phyloP scores from a whole-genome alignment of 2,113 vertebrate genomes.

The Melanocharis versteri region DNA sequence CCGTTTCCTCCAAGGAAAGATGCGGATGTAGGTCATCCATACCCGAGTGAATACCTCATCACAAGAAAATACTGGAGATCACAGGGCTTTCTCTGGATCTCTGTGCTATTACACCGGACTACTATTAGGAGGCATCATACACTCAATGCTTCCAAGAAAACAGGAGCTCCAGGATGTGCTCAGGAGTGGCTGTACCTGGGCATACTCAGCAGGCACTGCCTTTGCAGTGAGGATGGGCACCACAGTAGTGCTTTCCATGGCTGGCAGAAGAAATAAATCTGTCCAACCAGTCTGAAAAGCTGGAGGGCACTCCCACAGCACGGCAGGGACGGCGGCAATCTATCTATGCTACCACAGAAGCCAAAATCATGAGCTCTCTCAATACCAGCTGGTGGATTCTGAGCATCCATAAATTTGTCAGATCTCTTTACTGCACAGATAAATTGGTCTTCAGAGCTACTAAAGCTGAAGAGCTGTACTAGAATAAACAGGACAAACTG shows the following conservation, averaged over 20 bases:
- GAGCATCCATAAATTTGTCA: constrained; percentile 19
- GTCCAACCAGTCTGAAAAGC: background rate
- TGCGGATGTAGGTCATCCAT: background rate
- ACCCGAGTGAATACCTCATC: background rate
- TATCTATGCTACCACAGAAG: background rate
- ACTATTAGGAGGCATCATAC: background rate
- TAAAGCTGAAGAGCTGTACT: constrained; percentile 27
- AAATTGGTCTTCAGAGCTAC: constrained; percentile 35
- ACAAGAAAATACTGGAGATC: background rate
- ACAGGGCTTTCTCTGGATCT: background rate
- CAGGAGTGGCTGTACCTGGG: background rate
- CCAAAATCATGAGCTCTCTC: background rate
- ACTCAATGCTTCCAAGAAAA: background rate
- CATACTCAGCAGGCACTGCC: background rate
- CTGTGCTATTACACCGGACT: background rate
- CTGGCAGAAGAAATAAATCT: background rate
- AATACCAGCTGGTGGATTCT: constrained; percentile 27
- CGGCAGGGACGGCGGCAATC: rapidly evolving
- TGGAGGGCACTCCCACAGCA: background rate
- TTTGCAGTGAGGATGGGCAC: background rate
- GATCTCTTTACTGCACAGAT: background rate
- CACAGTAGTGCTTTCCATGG: rapidly evolving
- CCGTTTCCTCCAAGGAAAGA: background rate
- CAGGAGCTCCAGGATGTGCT: background rate
- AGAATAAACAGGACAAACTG: background rate